Evolutionary conservation across 1,140 invertebrate genomes (phyloP).

Genomic region (Rhizoglyphus robini): DNA sequence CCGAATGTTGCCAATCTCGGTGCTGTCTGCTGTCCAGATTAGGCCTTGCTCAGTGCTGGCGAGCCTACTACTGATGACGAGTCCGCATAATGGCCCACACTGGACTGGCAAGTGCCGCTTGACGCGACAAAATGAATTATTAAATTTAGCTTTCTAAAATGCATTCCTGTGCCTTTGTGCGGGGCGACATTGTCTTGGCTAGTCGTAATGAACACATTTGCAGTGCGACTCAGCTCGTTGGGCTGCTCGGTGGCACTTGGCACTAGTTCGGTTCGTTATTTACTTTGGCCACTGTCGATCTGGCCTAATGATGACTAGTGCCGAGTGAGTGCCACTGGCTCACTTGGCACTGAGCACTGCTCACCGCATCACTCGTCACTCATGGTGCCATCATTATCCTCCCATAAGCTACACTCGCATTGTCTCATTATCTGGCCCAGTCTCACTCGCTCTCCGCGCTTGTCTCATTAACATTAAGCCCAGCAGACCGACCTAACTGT

Average conservation of each 20-base stretch:
- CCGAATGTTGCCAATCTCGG: constrained; percentile 9
- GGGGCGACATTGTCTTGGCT: not conserved
- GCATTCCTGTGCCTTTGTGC: not conserved
- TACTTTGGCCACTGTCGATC: not conserved
- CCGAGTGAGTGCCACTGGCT: not conserved
- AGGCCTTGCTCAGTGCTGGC: not conserved
- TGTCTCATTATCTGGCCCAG: constrained; percentile 2
- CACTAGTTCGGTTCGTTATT: constrained; percentile 11
- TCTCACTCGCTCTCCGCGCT: not conserved
- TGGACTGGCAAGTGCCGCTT: not conserved
- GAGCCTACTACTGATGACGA: too few species aligned
- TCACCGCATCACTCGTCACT: not conserved
- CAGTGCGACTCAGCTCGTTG: too few species aligned
- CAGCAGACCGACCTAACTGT: not conserved
- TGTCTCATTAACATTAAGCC: constrained; percentile 12
- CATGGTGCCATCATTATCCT: constrained; percentile 6
- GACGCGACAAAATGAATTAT: constrained; percentile 8
- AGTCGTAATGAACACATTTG: not conserved
- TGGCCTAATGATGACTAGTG: constrained; percentile 3
- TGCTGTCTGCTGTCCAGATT: not conserved
- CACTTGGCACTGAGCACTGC: too few species aligned
- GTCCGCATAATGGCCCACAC: not conserved
- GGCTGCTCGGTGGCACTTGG: too few species aligned
- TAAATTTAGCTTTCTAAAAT: constrained; percentile 10
- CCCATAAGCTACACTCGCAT: constrained; percentile 9